Conservation (phyloP, 2,113 vertebrate species). For the Oreochromis aureus region DNA sequence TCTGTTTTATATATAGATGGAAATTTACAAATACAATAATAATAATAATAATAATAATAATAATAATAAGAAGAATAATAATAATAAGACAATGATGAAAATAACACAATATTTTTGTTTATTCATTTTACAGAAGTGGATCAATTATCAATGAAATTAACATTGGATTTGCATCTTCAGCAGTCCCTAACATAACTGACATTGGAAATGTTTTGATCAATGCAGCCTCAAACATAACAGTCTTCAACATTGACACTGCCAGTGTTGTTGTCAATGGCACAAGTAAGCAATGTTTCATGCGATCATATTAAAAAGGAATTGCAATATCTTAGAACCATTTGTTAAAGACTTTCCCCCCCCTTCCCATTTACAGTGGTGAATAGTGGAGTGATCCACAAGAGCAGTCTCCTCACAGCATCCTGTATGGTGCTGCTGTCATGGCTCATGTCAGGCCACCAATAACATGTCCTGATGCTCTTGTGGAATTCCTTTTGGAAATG, state of each 20-base stretch:
- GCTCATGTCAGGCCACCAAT: background rate
- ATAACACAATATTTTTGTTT: background rate
- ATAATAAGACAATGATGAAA: background rate
- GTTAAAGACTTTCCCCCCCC: background rate
- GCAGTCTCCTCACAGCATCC: background rate
- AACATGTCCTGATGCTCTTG: background rate
- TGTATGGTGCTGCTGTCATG: background rate
- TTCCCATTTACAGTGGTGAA: background rate
- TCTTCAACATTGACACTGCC: background rate
- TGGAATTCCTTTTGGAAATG: background rate
- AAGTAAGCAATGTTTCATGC: background rate
- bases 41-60: background rate
- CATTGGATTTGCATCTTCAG: background rate
- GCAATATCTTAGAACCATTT: background rate
- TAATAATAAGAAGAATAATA: background rate
- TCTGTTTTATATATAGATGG: background rate
- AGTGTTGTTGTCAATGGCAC: background rate
- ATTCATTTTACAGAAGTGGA: constrained; percentile 13
- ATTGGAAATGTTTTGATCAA: background rate
- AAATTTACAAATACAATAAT: background rate
- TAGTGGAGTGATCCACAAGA: background rate
- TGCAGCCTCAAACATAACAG: background rate
- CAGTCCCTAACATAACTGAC: background rate
- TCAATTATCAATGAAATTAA: constrained; percentile 4
- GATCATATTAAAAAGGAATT: background rate